phyloP scores from a whole-genome alignment of 2,797 vertebrate species.

The Hydrophis major region DNA sequence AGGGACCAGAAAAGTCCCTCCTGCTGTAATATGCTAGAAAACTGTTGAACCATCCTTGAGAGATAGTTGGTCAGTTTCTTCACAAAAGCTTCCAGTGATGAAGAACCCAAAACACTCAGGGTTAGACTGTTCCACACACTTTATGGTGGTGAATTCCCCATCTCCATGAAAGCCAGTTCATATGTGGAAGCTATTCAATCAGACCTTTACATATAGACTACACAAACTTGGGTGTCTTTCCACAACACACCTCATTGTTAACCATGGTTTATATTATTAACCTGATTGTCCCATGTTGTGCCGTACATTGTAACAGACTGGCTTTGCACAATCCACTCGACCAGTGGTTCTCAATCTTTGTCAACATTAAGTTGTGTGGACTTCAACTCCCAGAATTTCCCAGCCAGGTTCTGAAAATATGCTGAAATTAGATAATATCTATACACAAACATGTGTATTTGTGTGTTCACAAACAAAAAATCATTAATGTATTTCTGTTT shows the following conservation, averaged over 20 bases:
- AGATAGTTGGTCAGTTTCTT: neutral
- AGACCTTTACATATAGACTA: neutral
- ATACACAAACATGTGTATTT: neutral
- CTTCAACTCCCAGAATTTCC: neutral
- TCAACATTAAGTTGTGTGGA: neutral
- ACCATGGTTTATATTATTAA: neutral
- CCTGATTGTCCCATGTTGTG: neutral
- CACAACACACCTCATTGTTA: neutral
- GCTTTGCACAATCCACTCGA: neutral
- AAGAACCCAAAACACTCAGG: neutral
- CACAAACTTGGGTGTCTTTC: neutral
- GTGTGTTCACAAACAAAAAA: neutral
- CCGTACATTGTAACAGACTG: neutral
- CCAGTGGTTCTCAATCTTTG: neutral
- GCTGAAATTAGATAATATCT: neutral
- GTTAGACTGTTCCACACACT: neutral
- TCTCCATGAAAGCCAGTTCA: neutral
- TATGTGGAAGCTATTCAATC: neutral
- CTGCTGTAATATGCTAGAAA: neutral
- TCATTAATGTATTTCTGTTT: neutral
- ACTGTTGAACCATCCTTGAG: neutral
- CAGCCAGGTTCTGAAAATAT: rapidly evolving
- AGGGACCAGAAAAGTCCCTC: neutral
- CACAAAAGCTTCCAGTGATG: neutral
- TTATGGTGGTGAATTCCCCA: neutral